A percentile compares a stretch with the other conserved stretches of the same genome.
phyloP scores from a whole-genome alignment of 2,113 vertebrate genomes.

The Barbus barbus region DNA sequence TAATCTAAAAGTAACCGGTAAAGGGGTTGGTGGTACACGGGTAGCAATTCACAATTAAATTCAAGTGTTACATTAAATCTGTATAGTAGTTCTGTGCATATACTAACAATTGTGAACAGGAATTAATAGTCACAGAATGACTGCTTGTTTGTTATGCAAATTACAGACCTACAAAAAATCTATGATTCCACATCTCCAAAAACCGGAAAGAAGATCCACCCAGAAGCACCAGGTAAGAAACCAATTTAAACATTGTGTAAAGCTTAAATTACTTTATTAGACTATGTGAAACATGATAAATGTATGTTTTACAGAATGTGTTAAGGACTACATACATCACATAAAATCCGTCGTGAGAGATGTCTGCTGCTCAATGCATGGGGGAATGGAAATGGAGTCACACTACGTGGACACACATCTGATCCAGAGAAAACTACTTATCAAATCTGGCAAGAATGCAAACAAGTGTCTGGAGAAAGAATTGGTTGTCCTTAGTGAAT shows the following conservation, averaged over 20 bases:
- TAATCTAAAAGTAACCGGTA: too few species aligned
- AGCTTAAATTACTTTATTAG: not conserved
- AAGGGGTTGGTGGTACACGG: too few species aligned
- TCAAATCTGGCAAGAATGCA: conserved; percentile 69
- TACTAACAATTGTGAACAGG: not conserved
- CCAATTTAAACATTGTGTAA: not conserved
- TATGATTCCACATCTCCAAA: conserved; percentile 18
- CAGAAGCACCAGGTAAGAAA: conserved; percentile 62
- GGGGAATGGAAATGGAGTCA: conserved; percentile 64
- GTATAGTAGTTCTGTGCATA: not conserved
- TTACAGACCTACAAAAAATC: conserved; percentile 52
- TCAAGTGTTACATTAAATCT: not conserved
- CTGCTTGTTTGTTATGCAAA: not conserved
- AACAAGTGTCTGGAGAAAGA: conserved; percentile 82
- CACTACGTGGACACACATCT: conserved; percentile 78
- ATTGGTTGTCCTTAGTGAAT: conserved; percentile 72
- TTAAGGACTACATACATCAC: conserved; percentile 69
- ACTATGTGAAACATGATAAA: not conserved
- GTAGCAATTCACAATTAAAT: too few species aligned
- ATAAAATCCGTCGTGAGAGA: conserved; percentile 72
- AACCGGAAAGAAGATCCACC: conserved; percentile 39
- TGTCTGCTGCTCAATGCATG: conserved; percentile 62
- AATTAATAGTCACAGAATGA: not conserved
- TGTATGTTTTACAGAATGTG: conserved; percentile 71
- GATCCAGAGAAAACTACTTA: conserved; percentile 71